Evolutionary conservation across 2,888 invertebrate genomes (phyloP).

Genomic region (Lumbricus terrestris): DNA sequence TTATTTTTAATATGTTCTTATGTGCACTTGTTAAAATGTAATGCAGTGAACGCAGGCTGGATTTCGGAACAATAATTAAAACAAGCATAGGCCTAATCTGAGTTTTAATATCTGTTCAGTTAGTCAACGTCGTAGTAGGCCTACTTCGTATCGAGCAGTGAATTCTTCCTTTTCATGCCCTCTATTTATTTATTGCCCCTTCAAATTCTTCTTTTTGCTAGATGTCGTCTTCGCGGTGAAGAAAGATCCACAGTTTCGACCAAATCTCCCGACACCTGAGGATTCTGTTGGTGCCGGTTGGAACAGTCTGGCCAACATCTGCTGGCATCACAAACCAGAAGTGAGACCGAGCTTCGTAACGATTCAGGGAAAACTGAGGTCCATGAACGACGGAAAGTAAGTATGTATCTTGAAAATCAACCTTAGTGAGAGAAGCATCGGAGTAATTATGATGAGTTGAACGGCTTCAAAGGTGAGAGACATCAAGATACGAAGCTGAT

Average conservation of each 20-base stretch:
- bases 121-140: no score
- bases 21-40: no score
- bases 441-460: no score
- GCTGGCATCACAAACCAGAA: background rate
- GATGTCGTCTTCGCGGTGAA: background rate
- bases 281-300: background rate
- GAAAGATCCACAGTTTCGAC: background rate
- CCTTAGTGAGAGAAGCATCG: background rate
- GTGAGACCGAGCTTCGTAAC: background rate
- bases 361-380: background rate
- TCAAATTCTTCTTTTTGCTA: background rate
- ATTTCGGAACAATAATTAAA: no score
- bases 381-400: background rate
- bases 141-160: no score
- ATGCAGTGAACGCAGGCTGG: no score
- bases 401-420: background rate
- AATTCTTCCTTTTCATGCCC: background rate
- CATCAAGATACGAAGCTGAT: no score
- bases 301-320: background rate
- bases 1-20: no score
- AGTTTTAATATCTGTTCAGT: no score
- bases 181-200: background rate
- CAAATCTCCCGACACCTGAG: background rate
- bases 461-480: no score
- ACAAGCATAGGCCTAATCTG: no score